Evolutionary conservation across 2,113 vertebrate species (phyloP).

Genomic region (Corvus hawaiiensis): DNA sequence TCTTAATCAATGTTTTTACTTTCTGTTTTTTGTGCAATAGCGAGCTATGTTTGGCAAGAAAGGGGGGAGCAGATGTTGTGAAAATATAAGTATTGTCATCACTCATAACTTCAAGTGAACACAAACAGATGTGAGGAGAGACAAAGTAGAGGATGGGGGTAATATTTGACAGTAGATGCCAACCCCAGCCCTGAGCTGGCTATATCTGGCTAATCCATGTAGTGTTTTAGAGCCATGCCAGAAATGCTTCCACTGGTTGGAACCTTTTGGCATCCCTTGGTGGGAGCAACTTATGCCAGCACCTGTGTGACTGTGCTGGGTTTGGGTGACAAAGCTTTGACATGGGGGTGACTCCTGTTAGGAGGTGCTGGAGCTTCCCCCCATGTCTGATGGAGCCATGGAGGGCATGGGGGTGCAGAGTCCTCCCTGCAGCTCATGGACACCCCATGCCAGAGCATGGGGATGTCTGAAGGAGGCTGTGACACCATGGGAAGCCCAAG

Average conservation of each 20-base stretch:
- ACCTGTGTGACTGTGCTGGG: background rate
- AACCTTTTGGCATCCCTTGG: background rate
- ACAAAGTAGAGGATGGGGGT: background rate
- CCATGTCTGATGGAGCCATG: background rate
- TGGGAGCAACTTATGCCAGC: background rate
- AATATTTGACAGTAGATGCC: background rate
- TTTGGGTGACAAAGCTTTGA: background rate
- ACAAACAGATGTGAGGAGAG: background rate
- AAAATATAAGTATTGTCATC: background rate
- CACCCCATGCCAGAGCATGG: background rate
- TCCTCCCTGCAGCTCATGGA: background rate
- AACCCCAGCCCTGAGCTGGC: background rate
- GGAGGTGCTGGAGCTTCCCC: background rate
- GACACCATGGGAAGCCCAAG: background rate
- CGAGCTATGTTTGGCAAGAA: background rate
- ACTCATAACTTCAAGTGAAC: background rate
- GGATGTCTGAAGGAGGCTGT: background rate
- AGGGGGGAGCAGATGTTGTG: background rate
- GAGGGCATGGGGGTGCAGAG: background rate
- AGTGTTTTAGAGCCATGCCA: background rate
- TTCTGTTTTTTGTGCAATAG: background rate
- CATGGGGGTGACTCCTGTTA: background rate
- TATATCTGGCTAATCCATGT: accelerated
- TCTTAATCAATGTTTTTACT: background rate
- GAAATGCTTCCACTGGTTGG: background rate